A percentile compares a stretch with the other conserved stretches of the same genome.
Evolutionary conservation across 2,797 vertebrate species (phyloP).

Genomic region (Alfaro cultratus): DNA sequence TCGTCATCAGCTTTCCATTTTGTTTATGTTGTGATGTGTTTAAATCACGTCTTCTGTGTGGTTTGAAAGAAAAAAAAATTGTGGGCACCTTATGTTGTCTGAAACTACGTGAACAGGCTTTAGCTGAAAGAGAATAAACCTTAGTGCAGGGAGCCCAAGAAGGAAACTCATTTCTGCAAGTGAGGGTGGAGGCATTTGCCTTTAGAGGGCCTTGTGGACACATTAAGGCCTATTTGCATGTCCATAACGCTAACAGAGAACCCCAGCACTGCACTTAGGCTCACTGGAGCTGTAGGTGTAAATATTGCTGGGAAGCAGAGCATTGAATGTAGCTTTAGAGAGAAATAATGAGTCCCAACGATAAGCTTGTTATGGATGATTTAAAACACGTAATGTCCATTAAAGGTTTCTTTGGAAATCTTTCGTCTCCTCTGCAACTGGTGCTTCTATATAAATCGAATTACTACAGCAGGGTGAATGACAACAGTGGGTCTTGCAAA

Average conservation of each 20-base stretch:
- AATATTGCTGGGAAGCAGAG: conserved; percentile 73
- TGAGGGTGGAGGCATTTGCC: conserved; percentile 75
- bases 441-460: background rate
- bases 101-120: conserved; percentile 36
- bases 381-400: conserved; percentile 61
- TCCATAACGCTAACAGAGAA: conserved; percentile 77
- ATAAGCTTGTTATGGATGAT: conserved; percentile 79
- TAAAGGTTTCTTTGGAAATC: conserved; percentile 36
- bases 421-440: conserved; percentile 13
- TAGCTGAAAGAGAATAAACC: conserved; percentile 36
- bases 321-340: conserved; percentile 59
- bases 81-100: background rate
- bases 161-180: conserved; percentile 68
- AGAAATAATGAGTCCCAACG: conserved; percentile 69
- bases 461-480: background rate
- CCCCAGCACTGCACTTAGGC: conserved; percentile 72
- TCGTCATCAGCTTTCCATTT: conserved; percentile 21
- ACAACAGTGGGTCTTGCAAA: background rate
- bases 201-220: conserved; percentile 83
- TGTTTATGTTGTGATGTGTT: conserved; percentile 30
- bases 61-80: background rate
- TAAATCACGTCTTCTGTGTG: background rate
- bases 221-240: conserved; percentile 84
- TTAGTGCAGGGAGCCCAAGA: conserved; percentile 47
- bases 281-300: conserved; percentile 79